These are phyloP conservation scores for Toxotes jaculatrix DNA, from an alignment of 2,113 vertebrate genomes.

Conservation along the genomic window DNA sequence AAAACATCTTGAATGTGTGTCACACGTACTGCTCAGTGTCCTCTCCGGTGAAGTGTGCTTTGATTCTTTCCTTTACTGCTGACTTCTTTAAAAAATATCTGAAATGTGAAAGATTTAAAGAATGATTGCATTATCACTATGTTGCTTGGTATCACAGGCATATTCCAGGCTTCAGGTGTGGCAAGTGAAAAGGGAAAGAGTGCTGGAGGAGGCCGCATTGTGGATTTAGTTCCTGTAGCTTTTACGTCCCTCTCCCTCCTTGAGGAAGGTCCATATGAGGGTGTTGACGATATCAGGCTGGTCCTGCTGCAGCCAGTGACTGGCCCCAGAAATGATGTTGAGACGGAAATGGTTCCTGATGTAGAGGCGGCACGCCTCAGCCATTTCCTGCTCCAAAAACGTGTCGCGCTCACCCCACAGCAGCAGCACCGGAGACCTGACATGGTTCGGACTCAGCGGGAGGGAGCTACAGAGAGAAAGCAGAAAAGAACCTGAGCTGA, in stretches of 20 bases:
- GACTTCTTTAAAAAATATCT: constrained; percentile 69
- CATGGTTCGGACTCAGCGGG: constrained; percentile 90
- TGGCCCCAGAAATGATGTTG: constrained; percentile 94
- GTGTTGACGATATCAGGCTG: constrained; percentile 97
- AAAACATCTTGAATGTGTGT: constrained; percentile 74
- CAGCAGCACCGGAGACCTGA: constrained; percentile 92
- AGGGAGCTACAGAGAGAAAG: constrained; percentile 85
- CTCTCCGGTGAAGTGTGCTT: constrained; percentile 75
- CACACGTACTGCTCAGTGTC: constrained; percentile 55
- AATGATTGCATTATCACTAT: constrained; percentile 79
- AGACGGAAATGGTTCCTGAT: constrained; percentile 95
- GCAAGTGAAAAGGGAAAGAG: constrained; percentile 4
- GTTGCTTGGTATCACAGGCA: constrained; percentile 74
- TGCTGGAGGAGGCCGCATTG: constrained; percentile 24
- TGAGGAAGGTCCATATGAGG: constrained; percentile 98
- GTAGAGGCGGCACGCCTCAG: constrained; percentile 93
- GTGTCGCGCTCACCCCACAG: constrained; percentile 96
- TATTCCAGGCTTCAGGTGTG: constrained; percentile 70
- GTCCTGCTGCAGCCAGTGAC: constrained; percentile 99
- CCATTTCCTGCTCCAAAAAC: constrained; percentile 96
- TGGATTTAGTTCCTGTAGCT: constrained; percentile 83
- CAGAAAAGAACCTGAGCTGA: not conserved
- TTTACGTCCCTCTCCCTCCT: constrained; percentile 91
- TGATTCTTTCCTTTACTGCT: constrained; percentile 57
- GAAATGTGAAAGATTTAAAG: constrained; percentile 74